A percentile compares a stretch with the other conserved stretches of the same genome.
phyloP scores from a whole-genome alignment of 2,113 vertebrate genomes.

The Gavialis gangeticus region DNA sequence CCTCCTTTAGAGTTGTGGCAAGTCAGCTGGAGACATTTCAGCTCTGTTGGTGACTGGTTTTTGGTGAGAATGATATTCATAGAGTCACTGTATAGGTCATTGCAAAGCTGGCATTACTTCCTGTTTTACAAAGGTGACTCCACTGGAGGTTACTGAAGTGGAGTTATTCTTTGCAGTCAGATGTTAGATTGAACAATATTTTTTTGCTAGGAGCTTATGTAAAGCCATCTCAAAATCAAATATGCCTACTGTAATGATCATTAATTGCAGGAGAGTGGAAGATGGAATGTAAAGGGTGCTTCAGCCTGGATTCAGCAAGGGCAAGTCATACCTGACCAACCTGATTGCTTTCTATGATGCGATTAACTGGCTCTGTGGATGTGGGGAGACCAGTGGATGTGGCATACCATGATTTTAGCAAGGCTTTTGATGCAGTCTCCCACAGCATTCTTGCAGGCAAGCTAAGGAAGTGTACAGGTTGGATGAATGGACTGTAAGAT shows the following conservation, averaged over 20 bases:
- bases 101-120: not conserved
- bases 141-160: not conserved
- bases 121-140: not conserved
- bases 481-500: no score
- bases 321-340: no score
- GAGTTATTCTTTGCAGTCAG: not conserved
- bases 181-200: not conserved
- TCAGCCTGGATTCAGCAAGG: no score
- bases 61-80: not conserved
- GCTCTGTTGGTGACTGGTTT: not conserved
- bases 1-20: no score
- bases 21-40: not conserved
- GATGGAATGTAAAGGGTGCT: not conserved
- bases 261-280: not conserved
- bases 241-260: not conserved
- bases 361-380: no score
- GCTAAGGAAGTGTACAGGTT: not conserved
- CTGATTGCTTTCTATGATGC: no score
- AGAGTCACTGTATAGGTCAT: not conserved
- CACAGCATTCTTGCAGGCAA: no score
- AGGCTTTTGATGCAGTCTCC: no score
- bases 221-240: not conserved
- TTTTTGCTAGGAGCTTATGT: not conserved
- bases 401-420: no score
- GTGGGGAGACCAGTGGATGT: no score